Percentiles rank a stretch among this genome's conserved stretches.
Conservation (phyloP, 2,888 invertebrate species). For the Bombylius major region DNA sequence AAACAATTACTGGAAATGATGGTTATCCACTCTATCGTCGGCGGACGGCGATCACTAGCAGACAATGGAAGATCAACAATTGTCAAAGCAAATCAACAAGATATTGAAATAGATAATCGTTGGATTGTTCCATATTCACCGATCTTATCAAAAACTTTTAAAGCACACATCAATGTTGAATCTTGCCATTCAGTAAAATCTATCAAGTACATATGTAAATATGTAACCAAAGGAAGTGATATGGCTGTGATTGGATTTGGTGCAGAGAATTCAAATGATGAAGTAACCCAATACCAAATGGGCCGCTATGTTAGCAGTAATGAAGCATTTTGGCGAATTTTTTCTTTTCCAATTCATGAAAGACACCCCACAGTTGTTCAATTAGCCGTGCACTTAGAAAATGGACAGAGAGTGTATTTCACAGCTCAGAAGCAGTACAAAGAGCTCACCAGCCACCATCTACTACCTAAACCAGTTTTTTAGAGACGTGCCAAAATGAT, state of each 20-base stretch:
- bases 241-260: slow-evolving; percentile 11
- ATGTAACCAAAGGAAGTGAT: slow-evolving; percentile 12
- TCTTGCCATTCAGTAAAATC: too few species aligned
- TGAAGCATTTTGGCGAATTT: slow-evolving; percentile 10
- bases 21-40: slow-evolving; percentile 26
- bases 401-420: slow-evolving; percentile 21
- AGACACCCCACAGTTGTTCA: slow-evolving; percentile 7
- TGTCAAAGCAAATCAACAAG: slow-evolving; percentile 11
- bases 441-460: slow-evolving; percentile 14
- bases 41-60: neutral
- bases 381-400: slow-evolving; percentile 6
- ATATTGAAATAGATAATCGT: slow-evolving; percentile 11
- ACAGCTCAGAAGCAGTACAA: slow-evolving; percentile 4
- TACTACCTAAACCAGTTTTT: slow-evolving; percentile 25
- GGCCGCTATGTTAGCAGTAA: slow-evolving; percentile 19
- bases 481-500: slow-evolving; percentile 22
- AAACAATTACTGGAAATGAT: slow-evolving; percentile 21
- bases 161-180: slow-evolving; percentile 17
- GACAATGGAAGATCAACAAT: slow-evolving; percentile 17
- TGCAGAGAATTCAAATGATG: slow-evolving; percentile 8
- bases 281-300: slow-evolving; percentile 10
- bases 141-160: slow-evolving; percentile 20
- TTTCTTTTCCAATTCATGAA: slow-evolving; percentile 4
- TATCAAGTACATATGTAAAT: slow-evolving; percentile 16
- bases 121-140: slow-evolving; percentile 8